Percentiles rank a stretch among this genome's conserved stretches.
phyloP scores from a whole-genome alignment of 2,113 vertebrate species.

The Larimichthys crocea region DNA sequence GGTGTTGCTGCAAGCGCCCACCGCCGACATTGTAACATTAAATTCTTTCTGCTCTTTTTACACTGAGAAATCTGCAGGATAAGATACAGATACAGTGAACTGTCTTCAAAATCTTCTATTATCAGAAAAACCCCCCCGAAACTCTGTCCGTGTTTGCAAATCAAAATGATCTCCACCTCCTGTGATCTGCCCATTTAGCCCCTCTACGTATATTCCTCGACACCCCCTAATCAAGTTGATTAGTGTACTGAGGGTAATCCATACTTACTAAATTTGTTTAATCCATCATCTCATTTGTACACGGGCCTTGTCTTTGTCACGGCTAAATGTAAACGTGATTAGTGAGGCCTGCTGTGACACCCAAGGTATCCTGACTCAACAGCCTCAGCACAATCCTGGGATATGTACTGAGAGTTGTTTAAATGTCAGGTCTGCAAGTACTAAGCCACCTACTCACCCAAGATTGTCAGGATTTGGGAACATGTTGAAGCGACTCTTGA shows the following conservation, averaged over 20 bases:
- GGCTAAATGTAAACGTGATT: constrained; percentile 60
- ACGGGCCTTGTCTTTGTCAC: constrained; percentile 62
- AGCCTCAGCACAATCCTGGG: constrained; percentile 32
- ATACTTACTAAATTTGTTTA: constrained; percentile 52
- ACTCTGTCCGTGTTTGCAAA: background rate
- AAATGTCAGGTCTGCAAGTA: constrained; percentile 57
- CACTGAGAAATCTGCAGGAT: background rate
- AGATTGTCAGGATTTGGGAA: constrained; percentile 14
- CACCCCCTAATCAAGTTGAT: constrained; percentile 36
- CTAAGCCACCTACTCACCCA: constrained; percentile 29
- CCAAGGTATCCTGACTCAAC: constrained; percentile 26
- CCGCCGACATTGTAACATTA: background rate
- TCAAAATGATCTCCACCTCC: background rate
- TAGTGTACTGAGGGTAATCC: constrained; percentile 55
- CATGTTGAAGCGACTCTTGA: background rate
- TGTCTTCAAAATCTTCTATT: background rate
- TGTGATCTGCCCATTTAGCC: background rate
- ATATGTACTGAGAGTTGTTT: constrained; percentile 17
- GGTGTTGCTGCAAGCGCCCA: background rate
- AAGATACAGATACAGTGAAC: background rate
- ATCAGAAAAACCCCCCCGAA: background rate
- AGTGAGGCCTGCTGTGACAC: constrained; percentile 37
- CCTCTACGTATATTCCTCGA: background rate
- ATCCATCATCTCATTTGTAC: constrained; percentile 57
- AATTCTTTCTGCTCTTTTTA: background rate